Conservation (phyloP, 1,140 invertebrate genomes). For the Ruditapes philippinarum region DNA sequence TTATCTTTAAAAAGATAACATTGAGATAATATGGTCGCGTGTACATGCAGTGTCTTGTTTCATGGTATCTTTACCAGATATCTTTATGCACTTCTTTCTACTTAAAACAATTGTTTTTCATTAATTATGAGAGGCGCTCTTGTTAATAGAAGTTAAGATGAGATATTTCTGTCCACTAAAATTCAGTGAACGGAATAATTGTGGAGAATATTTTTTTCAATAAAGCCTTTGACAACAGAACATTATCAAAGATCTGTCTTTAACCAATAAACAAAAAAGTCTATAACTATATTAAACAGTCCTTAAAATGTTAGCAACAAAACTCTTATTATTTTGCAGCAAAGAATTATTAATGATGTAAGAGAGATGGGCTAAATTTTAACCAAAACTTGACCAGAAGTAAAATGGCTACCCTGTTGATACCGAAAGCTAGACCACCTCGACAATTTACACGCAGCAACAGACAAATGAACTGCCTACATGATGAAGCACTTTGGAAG, state of each 20-base stretch:
- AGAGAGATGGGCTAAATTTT: no score
- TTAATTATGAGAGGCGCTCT: background rate
- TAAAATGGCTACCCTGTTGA: background rate
- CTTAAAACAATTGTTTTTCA: background rate
- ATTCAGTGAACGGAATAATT: background rate
- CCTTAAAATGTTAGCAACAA: background rate
- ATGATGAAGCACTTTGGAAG: background rate
- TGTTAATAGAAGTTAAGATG: background rate
- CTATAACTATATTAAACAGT: background rate
- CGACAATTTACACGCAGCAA: slow-evolving; percentile 4
- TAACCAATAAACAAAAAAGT: background rate
- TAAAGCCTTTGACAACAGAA: background rate
- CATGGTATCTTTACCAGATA: background rate
- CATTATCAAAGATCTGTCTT: background rate
- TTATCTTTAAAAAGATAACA: no score
- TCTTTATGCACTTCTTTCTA: background rate
- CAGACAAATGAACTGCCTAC: slow-evolving; percentile 9
- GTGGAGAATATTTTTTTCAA: background rate
- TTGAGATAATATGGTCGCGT: no score
- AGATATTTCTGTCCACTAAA: background rate
- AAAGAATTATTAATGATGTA: no score
- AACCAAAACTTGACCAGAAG: no score
- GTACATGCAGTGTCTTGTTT: background rate
- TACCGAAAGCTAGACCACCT: background rate
- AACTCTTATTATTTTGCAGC: background rate